Conservation (phyloP, 2,888 invertebrate genomes). For the Himalopsyche kuldschensis region DNA sequence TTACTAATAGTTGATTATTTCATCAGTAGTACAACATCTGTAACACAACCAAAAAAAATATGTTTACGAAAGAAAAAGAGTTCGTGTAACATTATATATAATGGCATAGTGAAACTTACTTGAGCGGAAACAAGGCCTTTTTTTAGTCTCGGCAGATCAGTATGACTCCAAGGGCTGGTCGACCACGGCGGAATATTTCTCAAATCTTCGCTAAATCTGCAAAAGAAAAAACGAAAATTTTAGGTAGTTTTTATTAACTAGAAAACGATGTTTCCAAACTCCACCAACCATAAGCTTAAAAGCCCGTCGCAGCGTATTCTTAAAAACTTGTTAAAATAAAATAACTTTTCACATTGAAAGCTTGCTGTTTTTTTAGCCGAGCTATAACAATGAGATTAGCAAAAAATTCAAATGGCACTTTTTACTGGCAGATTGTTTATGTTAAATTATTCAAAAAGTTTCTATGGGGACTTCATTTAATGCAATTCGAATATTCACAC, state of each 20-base stretch:
- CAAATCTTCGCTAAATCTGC: slow-evolving; percentile 69
- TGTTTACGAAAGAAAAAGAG: too few species aligned
- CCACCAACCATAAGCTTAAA: neutral
- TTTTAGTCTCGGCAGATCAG: slow-evolving; percentile 73
- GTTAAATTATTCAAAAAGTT: neutral
- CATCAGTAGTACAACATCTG: too few species aligned
- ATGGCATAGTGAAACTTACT: slow-evolving; percentile 49
- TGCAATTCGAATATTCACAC: neutral
- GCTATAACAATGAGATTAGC: neutral
- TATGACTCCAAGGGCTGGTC: slow-evolving; percentile 75
- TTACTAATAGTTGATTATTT: too few species aligned
- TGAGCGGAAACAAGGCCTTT: slow-evolving; percentile 78
- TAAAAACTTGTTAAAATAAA: neutral
- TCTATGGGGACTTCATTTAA: neutral
- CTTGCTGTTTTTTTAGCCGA: neutral
- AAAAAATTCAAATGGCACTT: neutral
- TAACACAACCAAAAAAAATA: too few species aligned
- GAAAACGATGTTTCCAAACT: neutral
- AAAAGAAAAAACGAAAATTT: slow-evolving; percentile 6
- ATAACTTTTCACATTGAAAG: neutral
- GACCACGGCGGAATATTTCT: slow-evolving; percentile 72
- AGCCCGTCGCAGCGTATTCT: neutral
- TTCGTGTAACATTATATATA: neutral
- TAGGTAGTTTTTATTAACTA: neutral
- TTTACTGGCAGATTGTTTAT: neutral